Base-by-base conservation (phyloP, 1,140 invertebrate genomes). In the Cydia amplana region DNA sequence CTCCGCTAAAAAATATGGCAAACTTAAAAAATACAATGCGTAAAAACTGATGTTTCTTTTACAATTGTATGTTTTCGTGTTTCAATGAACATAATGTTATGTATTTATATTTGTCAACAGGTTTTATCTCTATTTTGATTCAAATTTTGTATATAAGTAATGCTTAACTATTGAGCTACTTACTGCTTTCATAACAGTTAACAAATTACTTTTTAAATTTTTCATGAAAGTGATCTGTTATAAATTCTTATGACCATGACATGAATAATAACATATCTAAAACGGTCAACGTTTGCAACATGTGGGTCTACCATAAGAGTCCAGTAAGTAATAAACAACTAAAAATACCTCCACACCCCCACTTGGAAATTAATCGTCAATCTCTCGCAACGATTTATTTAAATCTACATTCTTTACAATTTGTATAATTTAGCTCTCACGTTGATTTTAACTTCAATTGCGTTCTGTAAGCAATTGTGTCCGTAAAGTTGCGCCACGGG, bases 361-460 rank as follows among this genome's bases (percentile, higher is more conserved):
- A 60, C 55, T 60, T 23, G 20, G 55, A 18, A 18, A 18, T 51
- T n/a, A 23, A 23, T 23, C 55, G 20, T n/a, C 2, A 23, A 5
- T 18, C 16, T 7, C 51, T 55, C 20, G 18, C 20, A 12, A 12
- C 18, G 20, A 10, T 23, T 60, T 60, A 60, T 60, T 23, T 60
- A 23, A 60, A 60, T 60, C 55, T n/a, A 60, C 55, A 12, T 60
- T 23, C 20, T 23, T 60, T 60, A 12, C 5, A 51, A 51, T 51
- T 32, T 32, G 6, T 51, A 51, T 60, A 60, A 60, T 60, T 60
- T 23, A 60, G 23, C 55, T 60, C 20, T 60, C 55, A 60, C 55
- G 23, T 60, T 60, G 55, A 60, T 60, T 60, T 60, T 60, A 12
- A 60, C 55, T 60, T 60, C 55, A 60, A 60, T 60, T 60, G 55